Evolutionary conservation across 2,113 vertebrate species (phyloP).

Genomic region (Anolis carolinensis): DNA sequence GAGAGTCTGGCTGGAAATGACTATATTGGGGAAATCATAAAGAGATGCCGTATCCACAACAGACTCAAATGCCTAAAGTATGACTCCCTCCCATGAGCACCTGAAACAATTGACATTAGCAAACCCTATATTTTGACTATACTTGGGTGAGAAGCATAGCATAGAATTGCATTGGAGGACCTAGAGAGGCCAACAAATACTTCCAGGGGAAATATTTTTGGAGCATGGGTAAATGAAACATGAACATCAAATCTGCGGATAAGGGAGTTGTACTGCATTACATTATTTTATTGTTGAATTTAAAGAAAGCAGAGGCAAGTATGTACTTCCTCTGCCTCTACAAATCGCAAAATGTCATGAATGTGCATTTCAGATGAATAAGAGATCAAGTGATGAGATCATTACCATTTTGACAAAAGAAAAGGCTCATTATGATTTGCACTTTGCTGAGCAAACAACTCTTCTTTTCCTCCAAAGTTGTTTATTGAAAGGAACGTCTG

Average conservation of each 20-base stretch:
- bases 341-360: neutral
- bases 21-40: neutral
- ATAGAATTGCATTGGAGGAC: no score
- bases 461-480: neutral
- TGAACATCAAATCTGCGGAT: no score
- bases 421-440: neutral
- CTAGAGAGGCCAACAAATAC: no score
- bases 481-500: neutral
- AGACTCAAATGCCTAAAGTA: no score
- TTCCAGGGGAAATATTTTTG: no score
- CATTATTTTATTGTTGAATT: neutral
- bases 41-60: neutral
- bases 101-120: no score
- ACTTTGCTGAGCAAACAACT: neutral
- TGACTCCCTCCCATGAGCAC: no score
- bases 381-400: neutral
- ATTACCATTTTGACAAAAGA: neutral
- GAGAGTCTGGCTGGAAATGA: neutral
- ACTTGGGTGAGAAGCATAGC: no score
- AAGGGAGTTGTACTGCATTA: neutral
- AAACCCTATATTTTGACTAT: no score
- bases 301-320: neutral
- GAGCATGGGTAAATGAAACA: no score
- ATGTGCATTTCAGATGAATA: neutral
- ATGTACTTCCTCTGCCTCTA: neutral